Evolutionary conservation across 1,140 invertebrate genomes (phyloP), one percentile per base, ranked within the genome.

Genomic region (Lepidostoma basale): DNA sequence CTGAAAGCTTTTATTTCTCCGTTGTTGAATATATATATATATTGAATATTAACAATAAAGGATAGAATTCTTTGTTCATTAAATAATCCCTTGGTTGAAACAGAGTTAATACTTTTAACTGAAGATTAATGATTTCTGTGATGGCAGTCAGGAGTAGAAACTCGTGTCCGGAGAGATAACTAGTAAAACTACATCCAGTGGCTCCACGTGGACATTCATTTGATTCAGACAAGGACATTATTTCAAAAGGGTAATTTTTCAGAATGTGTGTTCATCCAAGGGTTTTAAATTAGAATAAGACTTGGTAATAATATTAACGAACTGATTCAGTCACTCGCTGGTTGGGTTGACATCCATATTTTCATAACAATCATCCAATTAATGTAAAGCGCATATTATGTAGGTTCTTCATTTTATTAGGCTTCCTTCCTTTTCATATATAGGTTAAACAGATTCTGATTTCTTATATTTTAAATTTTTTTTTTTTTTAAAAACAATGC

Each of bases 231-330:
- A n/a, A 25, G 26, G 22, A 49, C 10, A 40, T 40, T 12, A 33
- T 20, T 56, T 33, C 3, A 56, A 33, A 56, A 56, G 52, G 47
- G 47, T 52, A 52, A 9, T 18, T 20, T n/a, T 45, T 52, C 25
- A 42, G 36, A 59, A 40, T 40, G 20, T 22, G 56, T 40, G 36
- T 22, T 40, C 39, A 59, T 56, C 39, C 33, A 59, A 59, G 56
- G 56, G 56, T 39, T 59, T 59, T 22, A 40, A 59, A 40, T 23
- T 59, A 59, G 56, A 59, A 12, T 59, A 59, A 59, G 54, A 40
- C 49, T 30, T 59, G 12, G 36, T 59, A 59, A 59, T 40, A 26
- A 33, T 26, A 59, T 59, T 30, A 40, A 59, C 25, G 33, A 42
- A 59, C 36, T 59, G 56, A 42, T 23, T 59, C 25, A 36, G 42